A percentile compares a stretch with the other conserved stretches of the same genome.
These are phyloP conservation scores for Coryphaenoides rupestris DNA, from an alignment of 2,113 vertebrate species.

Conservation along the genomic window DNA sequence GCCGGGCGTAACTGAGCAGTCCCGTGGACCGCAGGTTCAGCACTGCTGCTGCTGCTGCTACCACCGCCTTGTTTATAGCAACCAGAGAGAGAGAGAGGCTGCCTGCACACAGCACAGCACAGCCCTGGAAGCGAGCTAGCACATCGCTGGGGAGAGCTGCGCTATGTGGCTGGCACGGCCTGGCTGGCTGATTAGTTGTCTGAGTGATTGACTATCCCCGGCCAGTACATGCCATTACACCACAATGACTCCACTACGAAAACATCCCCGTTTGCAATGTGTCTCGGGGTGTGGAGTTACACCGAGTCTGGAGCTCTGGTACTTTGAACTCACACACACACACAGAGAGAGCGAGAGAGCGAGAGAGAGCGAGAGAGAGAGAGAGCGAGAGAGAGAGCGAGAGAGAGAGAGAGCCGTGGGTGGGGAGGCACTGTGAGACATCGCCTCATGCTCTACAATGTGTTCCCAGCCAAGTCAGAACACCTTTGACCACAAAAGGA, in stretches of 20 bases:
- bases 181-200: constrained; percentile 24
- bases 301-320: constrained; percentile 14
- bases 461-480: neutral
- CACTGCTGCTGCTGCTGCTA: constrained; percentile 21
- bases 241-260: constrained; percentile 56
- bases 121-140: constrained; percentile 18
- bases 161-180: constrained; percentile 32
- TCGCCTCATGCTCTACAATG: neutral
- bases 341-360: too few species aligned
- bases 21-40: neutral
- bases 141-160: constrained; percentile 30
- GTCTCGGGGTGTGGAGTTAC: constrained; percentile 41
- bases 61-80: constrained; percentile 45
- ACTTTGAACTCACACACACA: neutral
- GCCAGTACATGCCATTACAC: constrained; percentile 42
- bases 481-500: too few species aligned
- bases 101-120: too few species aligned
- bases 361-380: too few species aligned
- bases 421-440: neutral
- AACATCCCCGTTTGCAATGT: constrained; percentile 44
- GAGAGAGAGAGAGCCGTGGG: too few species aligned
- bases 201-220: constrained; percentile 43
- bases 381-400: too few species aligned
- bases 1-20: constrained; percentile 10
- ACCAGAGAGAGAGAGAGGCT: constrained; percentile 23